Conservation (phyloP, 2,888 invertebrate genomes). For the Nomada fabriciana region DNA sequence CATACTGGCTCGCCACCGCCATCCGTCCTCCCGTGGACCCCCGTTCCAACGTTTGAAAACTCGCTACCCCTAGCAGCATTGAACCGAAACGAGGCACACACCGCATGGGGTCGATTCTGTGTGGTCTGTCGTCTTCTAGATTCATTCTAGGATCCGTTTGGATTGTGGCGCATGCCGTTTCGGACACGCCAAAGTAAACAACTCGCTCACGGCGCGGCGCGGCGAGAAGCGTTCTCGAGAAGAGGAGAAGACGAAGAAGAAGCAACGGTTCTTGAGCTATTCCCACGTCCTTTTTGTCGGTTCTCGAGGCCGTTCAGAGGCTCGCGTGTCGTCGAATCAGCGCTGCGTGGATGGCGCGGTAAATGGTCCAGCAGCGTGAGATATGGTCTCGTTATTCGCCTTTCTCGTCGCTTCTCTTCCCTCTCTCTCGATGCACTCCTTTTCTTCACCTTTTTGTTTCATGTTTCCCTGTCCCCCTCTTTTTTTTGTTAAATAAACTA, state of each 20-base stretch:
- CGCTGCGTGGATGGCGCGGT: conserved; percentile 31
- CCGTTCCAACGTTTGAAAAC: too few species aligned
- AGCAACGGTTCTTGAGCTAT: conserved; percentile 53
- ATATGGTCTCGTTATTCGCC: conserved; percentile 55
- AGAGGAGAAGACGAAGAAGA: conserved; percentile 11
- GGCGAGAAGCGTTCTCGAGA: conserved; percentile 17
- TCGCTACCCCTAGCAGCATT: conserved; percentile 29
- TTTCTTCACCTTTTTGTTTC: neutral
- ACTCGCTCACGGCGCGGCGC: conserved; percentile 3
- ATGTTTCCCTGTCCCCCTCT: neutral
- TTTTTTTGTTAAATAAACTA: conserved; percentile 56
- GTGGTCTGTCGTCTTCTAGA: conserved; percentile 71
- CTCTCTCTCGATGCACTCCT: neutral
- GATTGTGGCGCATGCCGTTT: conserved; percentile 68
- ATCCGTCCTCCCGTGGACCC: neutral
- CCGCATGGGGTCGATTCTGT: conserved; percentile 69
- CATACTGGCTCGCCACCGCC: neutral
- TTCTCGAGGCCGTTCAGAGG: conserved; percentile 42
- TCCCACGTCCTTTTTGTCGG: conserved; percentile 65
- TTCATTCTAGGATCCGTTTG: conserved; percentile 65
- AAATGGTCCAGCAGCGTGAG: conserved; percentile 55
- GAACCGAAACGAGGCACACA: conserved; percentile 8
- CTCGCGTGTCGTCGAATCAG: conserved; percentile 47
- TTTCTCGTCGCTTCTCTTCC: neutral
- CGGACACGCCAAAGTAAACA: conserved; percentile 67